These are phyloP conservation scores for Sclerodermus sp. DNA, from an alignment of 2,888 invertebrate genomes.

Conservation along the genomic window DNA sequence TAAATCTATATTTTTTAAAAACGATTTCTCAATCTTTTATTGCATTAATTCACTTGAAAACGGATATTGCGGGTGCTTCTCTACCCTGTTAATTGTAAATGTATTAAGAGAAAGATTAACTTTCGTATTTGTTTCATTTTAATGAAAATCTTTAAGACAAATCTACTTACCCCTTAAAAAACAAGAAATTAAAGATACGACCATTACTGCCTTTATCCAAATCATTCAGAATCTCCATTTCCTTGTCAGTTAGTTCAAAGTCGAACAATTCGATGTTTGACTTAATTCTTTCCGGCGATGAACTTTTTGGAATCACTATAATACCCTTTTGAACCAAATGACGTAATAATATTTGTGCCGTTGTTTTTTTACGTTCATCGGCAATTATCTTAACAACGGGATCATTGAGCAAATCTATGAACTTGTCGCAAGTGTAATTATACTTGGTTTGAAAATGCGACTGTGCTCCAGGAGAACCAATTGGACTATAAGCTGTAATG, in stretches of 20 bases:
- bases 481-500: constrained; percentile 72
- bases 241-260: constrained; percentile 64
- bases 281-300: constrained; percentile 68
- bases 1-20: too few relatives aligned
- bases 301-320: constrained; percentile 78
- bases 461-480: constrained; percentile 73
- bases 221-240: constrained; percentile 61
- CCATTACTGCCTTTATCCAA: constrained; percentile 67
- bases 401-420: constrained; percentile 66
- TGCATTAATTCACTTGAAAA: constrained; percentile 55
- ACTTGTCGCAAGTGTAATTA: constrained; percentile 41
- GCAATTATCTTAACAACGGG: constrained; percentile 65
- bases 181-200: constrained; percentile 69
- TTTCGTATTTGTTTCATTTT: not conserved
- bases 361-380: constrained; percentile 63
- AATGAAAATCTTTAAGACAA: not conserved
- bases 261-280: constrained; percentile 72
- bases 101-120: not conserved
- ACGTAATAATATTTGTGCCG: constrained; percentile 73
- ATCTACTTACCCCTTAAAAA: constrained; percentile 52
- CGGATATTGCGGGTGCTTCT: constrained; percentile 73
- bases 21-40: too few relatives aligned
- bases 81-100: constrained; percentile 63
- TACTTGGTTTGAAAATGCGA: constrained; percentile 50
- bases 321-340: constrained; percentile 70